Evolutionary conservation across 2,888 invertebrate species (phyloP).

Genomic region (Ichneumoninae sp.): DNA sequence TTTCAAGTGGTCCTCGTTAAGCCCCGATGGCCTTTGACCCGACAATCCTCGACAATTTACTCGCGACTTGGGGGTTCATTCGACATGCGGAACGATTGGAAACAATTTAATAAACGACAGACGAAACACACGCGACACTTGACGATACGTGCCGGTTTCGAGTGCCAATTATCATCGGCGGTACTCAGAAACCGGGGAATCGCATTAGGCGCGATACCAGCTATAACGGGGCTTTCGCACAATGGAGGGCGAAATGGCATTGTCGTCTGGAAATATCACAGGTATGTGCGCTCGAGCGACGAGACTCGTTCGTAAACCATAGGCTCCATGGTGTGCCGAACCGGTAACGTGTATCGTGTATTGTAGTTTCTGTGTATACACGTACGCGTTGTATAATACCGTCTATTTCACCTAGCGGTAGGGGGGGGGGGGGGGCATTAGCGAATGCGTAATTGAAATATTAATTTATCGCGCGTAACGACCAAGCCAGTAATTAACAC

Average conservation of each 20-base stretch:
- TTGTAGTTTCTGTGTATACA: constrained; percentile 9
- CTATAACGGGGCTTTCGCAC: not conserved
- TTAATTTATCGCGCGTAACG: constrained; percentile 81
- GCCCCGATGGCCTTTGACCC: not conserved
- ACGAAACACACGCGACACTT: not conserved
- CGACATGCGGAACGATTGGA: not conserved
- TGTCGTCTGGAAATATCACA: constrained; percentile 19
- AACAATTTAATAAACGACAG: constrained; percentile 6
- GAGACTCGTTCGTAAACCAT: constrained; percentile 14
- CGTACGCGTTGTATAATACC: constrained; percentile 18
- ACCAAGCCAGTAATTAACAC: constrained; percentile 80
- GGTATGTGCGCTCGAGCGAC: constrained; percentile 14
- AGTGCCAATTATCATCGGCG: constrained; percentile 8
- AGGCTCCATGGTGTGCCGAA: not conserved
- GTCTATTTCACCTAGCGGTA: constrained; percentile 4
- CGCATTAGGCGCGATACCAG: not conserved
- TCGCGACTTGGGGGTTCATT: not conserved
- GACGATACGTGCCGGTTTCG: not conserved
- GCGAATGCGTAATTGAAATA: constrained; percentile 82
- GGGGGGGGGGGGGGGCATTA: constrained; percentile 67
- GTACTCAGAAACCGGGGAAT: not conserved
- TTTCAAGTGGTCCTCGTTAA: constrained; percentile 10
- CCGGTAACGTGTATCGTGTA: not conserved
- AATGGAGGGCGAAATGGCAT: constrained; percentile 1
- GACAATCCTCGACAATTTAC: not conserved